phyloP scores from a whole-genome alignment of 1,140 invertebrate genomes.

The Drosophila gunungcola region DNA sequence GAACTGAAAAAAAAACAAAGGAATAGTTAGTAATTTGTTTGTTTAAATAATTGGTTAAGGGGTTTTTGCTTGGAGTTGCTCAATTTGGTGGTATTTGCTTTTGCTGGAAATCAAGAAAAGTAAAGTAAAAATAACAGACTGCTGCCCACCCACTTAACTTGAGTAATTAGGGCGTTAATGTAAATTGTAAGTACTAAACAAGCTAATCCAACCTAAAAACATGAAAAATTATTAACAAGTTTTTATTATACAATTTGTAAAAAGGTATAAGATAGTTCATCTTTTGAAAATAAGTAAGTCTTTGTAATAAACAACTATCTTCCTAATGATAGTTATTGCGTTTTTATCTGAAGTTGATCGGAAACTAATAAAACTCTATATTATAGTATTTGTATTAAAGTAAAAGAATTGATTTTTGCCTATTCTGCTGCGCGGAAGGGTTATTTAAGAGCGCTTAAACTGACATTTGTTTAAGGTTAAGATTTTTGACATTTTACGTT shows the following conservation, averaged over 20 bases:
- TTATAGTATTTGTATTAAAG: no score
- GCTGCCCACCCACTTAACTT: neutral
- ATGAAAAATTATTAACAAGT: neutral
- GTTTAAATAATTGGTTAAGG: neutral
- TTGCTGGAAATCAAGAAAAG: constrained; percentile 15
- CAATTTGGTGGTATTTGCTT: constrained; percentile 55
- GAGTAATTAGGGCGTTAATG: neutral
- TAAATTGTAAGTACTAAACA: neutral
- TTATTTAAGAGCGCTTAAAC: no score
- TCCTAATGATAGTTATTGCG: no score
- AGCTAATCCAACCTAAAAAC: neutral
- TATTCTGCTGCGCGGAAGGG: no score
- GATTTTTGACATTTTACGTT: neutral
- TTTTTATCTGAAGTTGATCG: no score
- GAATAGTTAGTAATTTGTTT: constrained; percentile 4
- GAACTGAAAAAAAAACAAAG: constrained; percentile 87
- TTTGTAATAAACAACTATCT: no score
- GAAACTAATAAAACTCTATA: no score
- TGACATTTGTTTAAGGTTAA: neutral
- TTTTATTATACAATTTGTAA: neutral
- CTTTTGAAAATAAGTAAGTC: no score
- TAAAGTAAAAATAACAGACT: neutral
- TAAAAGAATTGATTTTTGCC: no score
- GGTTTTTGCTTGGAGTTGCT: neutral
- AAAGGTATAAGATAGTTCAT: no score